Evolutionary conservation across 2,797 vertebrate genomes (phyloP).

Genomic region (Typhlichthys eigenmanni): DNA sequence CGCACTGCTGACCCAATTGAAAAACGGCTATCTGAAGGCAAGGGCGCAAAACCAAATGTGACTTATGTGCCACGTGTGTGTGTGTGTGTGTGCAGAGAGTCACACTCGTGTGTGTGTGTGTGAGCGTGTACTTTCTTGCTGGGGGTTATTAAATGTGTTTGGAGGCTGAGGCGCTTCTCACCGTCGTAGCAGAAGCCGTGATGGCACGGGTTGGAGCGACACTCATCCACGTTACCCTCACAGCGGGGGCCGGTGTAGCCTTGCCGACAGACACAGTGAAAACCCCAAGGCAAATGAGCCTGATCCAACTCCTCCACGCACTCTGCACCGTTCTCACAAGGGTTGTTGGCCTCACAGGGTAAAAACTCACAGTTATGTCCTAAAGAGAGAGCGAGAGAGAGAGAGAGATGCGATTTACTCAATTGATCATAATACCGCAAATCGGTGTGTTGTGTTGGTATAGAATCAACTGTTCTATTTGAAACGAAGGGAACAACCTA

Average conservation of each 20-base stretch:
- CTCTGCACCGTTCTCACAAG: conserved; percentile 80
- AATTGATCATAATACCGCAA: too few relatives aligned
- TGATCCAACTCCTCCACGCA: conserved; percentile 80
- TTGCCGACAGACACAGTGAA: conserved; percentile 77
- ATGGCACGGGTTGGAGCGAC: conserved; percentile 80
- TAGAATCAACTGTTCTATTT: too few relatives aligned
- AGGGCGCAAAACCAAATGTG: conserved; percentile 59
- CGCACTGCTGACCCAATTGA: conserved; percentile 58
- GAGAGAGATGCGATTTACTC: too few relatives aligned
- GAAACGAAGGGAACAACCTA: too few relatives aligned
- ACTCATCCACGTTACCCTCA: conserved; percentile 85
- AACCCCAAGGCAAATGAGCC: conserved; percentile 77
- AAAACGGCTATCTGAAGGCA: conserved; percentile 50
- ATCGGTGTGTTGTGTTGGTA: too few relatives aligned
- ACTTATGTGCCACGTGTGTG: conserved; percentile 13
- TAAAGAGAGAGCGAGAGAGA: conserved; percentile 58
- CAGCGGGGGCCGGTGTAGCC: conserved; percentile 81
- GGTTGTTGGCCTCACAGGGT: conserved; percentile 80
- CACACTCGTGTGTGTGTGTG: conserved; percentile 21
- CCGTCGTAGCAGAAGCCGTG: conserved; percentile 84
- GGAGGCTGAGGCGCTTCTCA: conserved; percentile 59
- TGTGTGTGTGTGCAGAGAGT: background rate
- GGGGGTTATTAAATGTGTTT: conserved; percentile 47
- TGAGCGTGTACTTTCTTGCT: conserved; percentile 17
- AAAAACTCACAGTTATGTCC: conserved; percentile 81